Base-by-base conservation (phyloP, 1,140 invertebrate genomes). In the Euura lappo region DNA sequence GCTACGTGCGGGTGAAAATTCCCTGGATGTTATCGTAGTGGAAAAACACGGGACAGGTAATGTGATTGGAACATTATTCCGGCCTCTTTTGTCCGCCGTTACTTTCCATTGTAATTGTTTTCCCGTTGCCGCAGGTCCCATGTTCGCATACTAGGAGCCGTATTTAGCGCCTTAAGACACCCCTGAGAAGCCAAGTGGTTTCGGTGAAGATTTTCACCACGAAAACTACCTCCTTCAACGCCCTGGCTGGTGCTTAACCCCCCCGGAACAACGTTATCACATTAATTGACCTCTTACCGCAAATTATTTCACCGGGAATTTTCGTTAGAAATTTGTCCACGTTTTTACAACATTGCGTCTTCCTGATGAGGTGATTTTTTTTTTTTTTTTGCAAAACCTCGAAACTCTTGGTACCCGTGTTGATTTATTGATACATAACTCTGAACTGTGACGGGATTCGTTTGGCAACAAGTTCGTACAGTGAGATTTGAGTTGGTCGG, bases 1-100 rank as follows among this genome's bases (percentile, higher is more conserved):
- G 70, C 69, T 73, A 71, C 44, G 51, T 66, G 65, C 47, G 47
- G 11, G 47, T n/a, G 11, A 60, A 8, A 60, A 60, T n/a, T 11
- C 2, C 51, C 51, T 60, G 51, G 8, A 60, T 8, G 3, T 60
- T 60, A 28, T 28, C 28, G 28, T 28, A 28, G 28, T 28, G 28
- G 28, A 0, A 28, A 28, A 28, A 28, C 28, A 28, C 28, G 28
- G 28, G 51, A 11, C 51, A 60, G 10, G 51, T 60, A 60, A 60
- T n/a, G 51, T 60, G 51, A 60, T 60, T 60, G 51, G 51, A n/a
- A n/a, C 47, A n/a, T 60, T 60, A 60, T 60, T 60, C 6, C 51
- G 51, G 51, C 3, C 51, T 60, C 51, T 60, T 60, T 60, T 8
- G 51, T 11, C 0, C 51, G 51, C 51, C 51, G 3, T 60, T 60